These are phyloP conservation scores for Tangara arthus DNA, from an alignment of 2,797 vertebrate species.

Conservation along the genomic window DNA sequence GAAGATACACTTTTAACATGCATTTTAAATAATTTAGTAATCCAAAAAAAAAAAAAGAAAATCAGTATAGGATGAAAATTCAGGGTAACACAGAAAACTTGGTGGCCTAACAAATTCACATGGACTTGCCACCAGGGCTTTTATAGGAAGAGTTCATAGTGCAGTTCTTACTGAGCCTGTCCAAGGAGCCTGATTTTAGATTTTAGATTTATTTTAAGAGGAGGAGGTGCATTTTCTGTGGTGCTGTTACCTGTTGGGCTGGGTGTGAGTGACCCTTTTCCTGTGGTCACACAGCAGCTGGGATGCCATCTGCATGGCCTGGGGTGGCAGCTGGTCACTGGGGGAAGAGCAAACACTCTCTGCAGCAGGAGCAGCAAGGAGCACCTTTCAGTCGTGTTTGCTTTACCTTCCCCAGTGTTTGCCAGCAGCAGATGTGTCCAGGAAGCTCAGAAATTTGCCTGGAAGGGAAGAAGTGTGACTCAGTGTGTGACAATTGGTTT, in stretches of 20 bases:
- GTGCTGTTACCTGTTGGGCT: neutral
- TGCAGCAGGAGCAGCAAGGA: conserved; percentile 29
- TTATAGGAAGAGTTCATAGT: neutral
- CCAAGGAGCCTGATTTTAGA: neutral
- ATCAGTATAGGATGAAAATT: neutral
- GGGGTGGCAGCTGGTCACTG: conserved; percentile 67
- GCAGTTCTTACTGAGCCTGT: neutral
- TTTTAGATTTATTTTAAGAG: neutral
- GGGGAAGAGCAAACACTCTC: conserved; percentile 63
- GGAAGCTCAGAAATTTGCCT: conserved; percentile 57
- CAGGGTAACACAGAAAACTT: neutral
- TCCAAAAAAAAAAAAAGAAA: neutral
- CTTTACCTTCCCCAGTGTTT: conserved; percentile 63
- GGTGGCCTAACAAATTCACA: neutral
- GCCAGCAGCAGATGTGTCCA: conserved; percentile 74
- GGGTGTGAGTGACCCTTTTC: neutral
- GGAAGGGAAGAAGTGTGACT: neutral
- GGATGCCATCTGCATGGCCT: neutral
- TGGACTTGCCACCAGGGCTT: neutral
- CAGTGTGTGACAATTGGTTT: neutral
- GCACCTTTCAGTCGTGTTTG: conserved; percentile 67
- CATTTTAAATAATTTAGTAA: neutral
- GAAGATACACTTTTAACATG: neutral
- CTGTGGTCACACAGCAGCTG: neutral
- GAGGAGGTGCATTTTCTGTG: neutral